A percentile compares a stretch with the other conserved stretches of the same genome.
These are phyloP conservation scores for Hydroisotoma schaefferi DNA, from an alignment of 2,888 invertebrate genomes.

Conservation along the genomic window DNA sequence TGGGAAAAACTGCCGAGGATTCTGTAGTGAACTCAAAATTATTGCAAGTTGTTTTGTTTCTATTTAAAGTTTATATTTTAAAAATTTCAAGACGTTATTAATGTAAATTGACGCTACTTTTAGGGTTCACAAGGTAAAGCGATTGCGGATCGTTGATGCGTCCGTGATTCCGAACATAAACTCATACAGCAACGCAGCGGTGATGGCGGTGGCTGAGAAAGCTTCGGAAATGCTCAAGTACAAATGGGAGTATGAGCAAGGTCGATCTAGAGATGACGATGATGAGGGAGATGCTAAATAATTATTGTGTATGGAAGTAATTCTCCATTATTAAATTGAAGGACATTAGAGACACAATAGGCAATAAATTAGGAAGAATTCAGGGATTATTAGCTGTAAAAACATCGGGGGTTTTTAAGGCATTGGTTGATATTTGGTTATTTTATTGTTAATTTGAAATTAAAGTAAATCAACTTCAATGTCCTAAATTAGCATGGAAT, in stretches of 20 bases:
- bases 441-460: no score
- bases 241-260: not conserved
- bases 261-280: not conserved
- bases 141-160: slow-evolving; percentile 5
- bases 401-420: no score
- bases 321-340: no score
- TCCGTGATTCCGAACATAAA: slow-evolving; percentile 1
- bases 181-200: not conserved
- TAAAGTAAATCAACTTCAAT: no score
- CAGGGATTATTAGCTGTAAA: no score
- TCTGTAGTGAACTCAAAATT: slow-evolving; percentile 5
- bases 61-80: not conserved
- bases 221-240: not conserved
- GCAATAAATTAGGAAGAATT: no score
- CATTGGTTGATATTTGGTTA: no score
- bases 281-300: no score
- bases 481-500: no score
- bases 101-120: not conserved
- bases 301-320: no score
- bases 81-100: not conserved
- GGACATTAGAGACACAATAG: no score
- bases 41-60: not conserved
- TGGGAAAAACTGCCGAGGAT: slow-evolving; percentile 5
- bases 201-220: slow-evolving; percentile 6
- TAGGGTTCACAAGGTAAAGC: slow-evolving; percentile 1